These are phyloP conservation scores for Aramus guarauna DNA, from an alignment of 2,113 vertebrate species.

Conservation along the genomic window DNA sequence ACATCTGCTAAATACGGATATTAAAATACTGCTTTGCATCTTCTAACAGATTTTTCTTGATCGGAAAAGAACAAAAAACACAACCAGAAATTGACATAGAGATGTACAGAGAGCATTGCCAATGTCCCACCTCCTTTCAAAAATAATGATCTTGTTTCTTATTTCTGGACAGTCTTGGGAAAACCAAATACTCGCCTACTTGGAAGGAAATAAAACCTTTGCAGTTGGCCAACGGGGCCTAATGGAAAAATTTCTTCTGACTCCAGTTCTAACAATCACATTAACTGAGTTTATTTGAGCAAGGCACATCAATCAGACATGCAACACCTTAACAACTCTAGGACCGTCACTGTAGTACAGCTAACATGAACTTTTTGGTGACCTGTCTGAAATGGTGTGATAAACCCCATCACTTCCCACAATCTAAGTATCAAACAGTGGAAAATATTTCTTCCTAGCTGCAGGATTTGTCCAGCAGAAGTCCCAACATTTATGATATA, in stretches of 20 bases:
- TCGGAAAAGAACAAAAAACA: background rate
- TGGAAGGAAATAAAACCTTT: background rate
- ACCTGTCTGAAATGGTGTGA: background rate
- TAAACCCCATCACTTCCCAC: rapidly evolving
- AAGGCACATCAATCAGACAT: background rate
- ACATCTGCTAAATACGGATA: background rate
- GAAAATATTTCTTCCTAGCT: background rate
- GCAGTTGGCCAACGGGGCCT: background rate
- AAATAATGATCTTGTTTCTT: background rate
- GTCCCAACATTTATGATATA: background rate
- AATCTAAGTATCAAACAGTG: background rate
- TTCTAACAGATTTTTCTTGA: background rate
- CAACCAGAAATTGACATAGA: background rate
- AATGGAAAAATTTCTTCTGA: background rate
- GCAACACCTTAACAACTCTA: background rate
- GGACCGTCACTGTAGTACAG: background rate
- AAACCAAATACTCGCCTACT: background rate
- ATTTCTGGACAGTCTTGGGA: background rate
- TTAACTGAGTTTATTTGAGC: background rate
- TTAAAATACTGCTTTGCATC: background rate
- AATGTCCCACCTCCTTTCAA: background rate
- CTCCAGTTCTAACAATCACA: background rate
- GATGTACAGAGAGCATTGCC: background rate
- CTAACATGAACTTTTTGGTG: background rate
- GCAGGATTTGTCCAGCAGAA: background rate